Conservation (phyloP, 2,113 vertebrate genomes). For the Raja brachyura region DNA sequence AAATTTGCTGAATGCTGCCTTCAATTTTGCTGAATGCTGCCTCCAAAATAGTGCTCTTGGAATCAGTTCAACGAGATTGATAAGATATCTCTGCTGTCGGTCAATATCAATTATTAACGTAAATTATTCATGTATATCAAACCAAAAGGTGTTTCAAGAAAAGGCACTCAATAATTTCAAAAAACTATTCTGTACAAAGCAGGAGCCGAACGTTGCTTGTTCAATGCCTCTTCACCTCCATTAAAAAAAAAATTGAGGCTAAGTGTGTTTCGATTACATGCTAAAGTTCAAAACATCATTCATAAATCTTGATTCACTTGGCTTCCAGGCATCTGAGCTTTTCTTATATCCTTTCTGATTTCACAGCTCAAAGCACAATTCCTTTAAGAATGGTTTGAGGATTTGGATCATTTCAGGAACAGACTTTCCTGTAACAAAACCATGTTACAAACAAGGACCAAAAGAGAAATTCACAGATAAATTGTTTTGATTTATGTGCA, state of each 20-base stretch:
- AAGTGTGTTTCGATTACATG: neutral
- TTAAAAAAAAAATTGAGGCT: neutral
- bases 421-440: neutral
- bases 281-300: neutral
- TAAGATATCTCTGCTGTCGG: too few relatives aligned
- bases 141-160: neutral
- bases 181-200: too few relatives aligned
- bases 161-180: neutral
- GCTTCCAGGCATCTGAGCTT: neutral
- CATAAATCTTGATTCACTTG: neutral
- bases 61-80: neutral
- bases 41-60: neutral
- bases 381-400: neutral
- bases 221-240: neutral
- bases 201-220: neutral
- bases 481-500: too few relatives aligned
- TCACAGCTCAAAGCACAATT: neutral
- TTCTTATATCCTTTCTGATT: neutral
- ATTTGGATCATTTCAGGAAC: neutral
- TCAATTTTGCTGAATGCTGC: neutral
- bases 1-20: too few relatives aligned
- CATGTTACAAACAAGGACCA: neutral
- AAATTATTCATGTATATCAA: neutral
- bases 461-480: too few relatives aligned
- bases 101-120: too few relatives aligned